Percentiles rank a stretch among this genome's conserved stretches.
Conservation (phyloP, 2,113 vertebrate genomes). For the Cygnus atratus region DNA sequence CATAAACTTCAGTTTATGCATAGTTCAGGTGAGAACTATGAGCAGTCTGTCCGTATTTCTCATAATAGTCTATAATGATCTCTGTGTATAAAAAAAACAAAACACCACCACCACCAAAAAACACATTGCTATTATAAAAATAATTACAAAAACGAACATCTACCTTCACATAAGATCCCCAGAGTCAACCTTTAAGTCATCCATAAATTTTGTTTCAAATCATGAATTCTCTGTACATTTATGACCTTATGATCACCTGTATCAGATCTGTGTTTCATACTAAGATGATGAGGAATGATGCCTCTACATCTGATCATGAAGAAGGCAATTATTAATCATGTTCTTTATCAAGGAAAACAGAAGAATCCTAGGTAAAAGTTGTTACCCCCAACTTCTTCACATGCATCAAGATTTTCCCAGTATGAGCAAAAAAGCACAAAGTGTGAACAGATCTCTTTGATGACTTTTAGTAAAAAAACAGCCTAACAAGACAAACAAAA, state of each 20-base stretch:
- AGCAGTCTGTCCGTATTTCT: not conserved
- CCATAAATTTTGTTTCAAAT: not conserved
- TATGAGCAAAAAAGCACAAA: not conserved
- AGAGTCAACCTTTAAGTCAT: fast-evolving
- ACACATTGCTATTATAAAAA: not conserved
- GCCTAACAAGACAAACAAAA: not conserved
- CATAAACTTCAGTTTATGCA: not conserved
- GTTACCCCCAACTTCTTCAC: not conserved
- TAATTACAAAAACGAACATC: not conserved
- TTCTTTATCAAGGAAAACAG: not conserved
- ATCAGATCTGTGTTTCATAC: not conserved
- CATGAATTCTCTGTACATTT: not conserved
- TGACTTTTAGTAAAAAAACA: not conserved
- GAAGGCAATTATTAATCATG: not conserved
- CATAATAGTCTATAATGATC: not conserved
- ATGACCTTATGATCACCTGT: not conserved
- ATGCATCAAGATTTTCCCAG: not conserved
- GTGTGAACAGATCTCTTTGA: not conserved
- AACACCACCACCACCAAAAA: not conserved
- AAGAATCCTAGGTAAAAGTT: not conserved
- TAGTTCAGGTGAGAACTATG: not conserved
- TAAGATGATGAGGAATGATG: not conserved
- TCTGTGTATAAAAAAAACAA: not conserved
- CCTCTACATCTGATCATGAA: not conserved
- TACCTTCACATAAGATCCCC: not conserved